phyloP scores from a whole-genome alignment of 2,888 invertebrate genomes.

The Sarcophaga subvicina region DNA sequence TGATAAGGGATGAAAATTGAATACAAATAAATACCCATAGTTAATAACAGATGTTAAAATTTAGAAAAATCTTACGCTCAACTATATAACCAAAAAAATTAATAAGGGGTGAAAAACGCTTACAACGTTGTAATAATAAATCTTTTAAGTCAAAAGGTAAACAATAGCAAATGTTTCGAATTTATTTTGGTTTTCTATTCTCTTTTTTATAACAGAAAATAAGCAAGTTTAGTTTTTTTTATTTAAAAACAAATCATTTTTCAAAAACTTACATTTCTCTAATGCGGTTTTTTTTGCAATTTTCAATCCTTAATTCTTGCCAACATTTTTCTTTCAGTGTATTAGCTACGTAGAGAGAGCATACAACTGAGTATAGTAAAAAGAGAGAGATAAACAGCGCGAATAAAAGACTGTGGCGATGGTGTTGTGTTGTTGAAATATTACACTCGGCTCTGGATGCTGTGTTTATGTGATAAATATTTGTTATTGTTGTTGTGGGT shows the following conservation, averaged over 20 bases:
- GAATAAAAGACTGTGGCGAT: not conserved
- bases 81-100: not conserved
- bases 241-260: not conserved
- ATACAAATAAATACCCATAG: slow-evolving; percentile 31
- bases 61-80: not conserved
- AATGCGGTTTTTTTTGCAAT: slow-evolving; percentile 13
- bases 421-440: slow-evolving; percentile 53
- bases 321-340: slow-evolving; percentile 45
- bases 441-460: slow-evolving; percentile 22
- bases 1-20: slow-evolving; percentile 52
- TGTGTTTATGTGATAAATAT: slow-evolving; percentile 21
- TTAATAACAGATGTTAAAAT: slow-evolving; percentile 47
- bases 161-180: not conserved
- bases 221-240: slow-evolving; percentile 12
- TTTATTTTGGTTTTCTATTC: too few relatives aligned
- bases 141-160: not conserved
- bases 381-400: not conserved
- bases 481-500: slow-evolving; percentile 4
- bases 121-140: not conserved
- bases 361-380: not conserved
- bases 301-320: not conserved
- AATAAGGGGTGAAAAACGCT: not conserved
- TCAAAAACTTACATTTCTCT: slow-evolving; percentile 39
- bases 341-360: not conserved
- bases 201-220: not conserved